phyloP scores from a whole-genome alignment of 1,140 invertebrate species.

The Pissodes strobi region DNA sequence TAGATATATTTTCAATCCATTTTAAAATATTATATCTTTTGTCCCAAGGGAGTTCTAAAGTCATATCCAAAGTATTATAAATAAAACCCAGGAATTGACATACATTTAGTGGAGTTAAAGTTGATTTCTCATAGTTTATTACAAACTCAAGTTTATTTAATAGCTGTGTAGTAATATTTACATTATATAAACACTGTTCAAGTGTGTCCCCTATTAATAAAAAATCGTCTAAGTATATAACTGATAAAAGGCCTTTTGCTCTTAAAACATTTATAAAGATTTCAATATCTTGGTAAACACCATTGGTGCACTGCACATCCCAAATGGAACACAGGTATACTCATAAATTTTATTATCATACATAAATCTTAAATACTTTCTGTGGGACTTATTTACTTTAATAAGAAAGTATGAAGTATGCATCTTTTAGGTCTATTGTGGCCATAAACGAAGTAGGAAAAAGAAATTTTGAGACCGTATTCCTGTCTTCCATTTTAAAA shows the following conservation, averaged over 20 bases:
- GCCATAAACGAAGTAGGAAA: neutral
- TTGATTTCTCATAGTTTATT: neutral
- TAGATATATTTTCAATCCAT: neutral
- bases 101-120: neutral
- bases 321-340: slow-evolving; percentile 6
- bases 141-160: neutral
- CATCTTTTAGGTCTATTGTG: no score
- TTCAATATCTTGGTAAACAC: slow-evolving; percentile 7
- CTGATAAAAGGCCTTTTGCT: slow-evolving; percentile 1
- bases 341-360: neutral
- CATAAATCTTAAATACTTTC: slow-evolving; percentile 1
- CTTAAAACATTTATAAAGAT: neutral
- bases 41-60: neutral
- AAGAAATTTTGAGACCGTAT: neutral
- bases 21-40: neutral
- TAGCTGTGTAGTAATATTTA: neutral
- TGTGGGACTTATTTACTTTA: no score
- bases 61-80: slow-evolving; percentile 2
- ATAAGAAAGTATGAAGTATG: no score
- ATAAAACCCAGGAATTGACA: neutral
- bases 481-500: slow-evolving; percentile 7
- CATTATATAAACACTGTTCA: neutral
- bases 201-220: neutral
- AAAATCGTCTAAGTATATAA: slow-evolving; percentile 5
- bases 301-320: neutral